Conservation (phyloP, 2,113 vertebrate genomes). For the Petroica traversi region DNA sequence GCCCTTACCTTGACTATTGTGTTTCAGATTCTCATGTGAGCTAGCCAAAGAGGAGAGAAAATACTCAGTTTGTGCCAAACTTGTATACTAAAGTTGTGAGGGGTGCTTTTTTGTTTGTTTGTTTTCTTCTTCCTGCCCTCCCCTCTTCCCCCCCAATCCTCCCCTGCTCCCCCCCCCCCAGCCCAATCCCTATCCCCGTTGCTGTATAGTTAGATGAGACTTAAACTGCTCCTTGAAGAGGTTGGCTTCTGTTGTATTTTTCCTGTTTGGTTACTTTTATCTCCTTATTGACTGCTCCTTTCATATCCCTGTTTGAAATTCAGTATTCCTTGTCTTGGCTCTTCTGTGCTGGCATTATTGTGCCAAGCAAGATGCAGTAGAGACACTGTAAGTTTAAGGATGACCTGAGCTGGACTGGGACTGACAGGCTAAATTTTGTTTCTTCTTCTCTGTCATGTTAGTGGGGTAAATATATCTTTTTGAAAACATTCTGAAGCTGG, state of each 20-base stretch:
- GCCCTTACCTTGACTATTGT: neutral
- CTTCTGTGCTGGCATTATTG: neutral
- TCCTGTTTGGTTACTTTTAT: neutral
- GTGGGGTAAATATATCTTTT: neutral
- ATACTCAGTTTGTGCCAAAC: neutral
- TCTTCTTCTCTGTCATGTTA: neutral
- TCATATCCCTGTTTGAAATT: neutral
- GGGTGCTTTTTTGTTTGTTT: neutral
- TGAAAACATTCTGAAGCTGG: neutral
- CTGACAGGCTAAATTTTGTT: neutral
- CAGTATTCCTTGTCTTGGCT: slow-evolving; percentile 5
- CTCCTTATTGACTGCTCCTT: neutral
- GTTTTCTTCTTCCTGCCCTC: no score
- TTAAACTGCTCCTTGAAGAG: neutral
- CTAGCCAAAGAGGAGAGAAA: neutral
- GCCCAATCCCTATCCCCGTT: neutral
- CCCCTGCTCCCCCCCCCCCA: no score
- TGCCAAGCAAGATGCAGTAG: neutral
- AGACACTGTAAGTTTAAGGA: neutral
- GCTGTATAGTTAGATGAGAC: neutral
- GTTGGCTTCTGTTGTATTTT: neutral
- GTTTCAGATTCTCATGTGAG: neutral
- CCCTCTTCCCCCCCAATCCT: accelerated
- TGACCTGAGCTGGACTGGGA: neutral
- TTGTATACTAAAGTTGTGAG: neutral